A percentile compares a stretch with the other conserved stretches of the same genome.
Conservation (phyloP, 2,113 vertebrate species). For the Prolemur simus region DNA sequence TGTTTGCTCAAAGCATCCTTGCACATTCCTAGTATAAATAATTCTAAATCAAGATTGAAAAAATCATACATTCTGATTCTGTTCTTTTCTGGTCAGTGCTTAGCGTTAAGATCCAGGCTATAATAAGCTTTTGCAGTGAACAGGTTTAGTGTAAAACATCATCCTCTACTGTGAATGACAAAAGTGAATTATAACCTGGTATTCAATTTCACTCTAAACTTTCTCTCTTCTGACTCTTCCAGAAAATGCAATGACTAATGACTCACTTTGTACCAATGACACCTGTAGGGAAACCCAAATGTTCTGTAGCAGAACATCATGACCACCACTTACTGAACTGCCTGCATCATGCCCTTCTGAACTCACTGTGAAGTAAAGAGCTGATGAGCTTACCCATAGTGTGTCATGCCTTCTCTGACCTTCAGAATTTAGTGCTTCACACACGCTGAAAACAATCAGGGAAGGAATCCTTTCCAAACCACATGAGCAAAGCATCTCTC, state of each 20-base stretch:
- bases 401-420: constrained; percentile 67
- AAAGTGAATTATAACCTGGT: constrained; percentile 48
- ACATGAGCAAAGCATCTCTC: constrained; percentile 13
- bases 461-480: constrained; percentile 32
- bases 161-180: constrained; percentile 8
- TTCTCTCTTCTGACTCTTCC: constrained; percentile 66
- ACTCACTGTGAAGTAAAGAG: constrained; percentile 49
- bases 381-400: constrained; percentile 48
- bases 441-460: constrained; percentile 47
- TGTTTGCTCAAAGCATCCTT: neutral
- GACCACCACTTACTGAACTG: constrained; percentile 56
- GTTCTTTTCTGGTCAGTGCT: constrained; percentile 12
- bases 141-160: constrained; percentile 4
- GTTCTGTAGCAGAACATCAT: constrained; percentile 61
- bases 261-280: constrained; percentile 57
- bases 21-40: constrained; percentile 17
- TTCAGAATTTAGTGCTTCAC: constrained; percentile 57
- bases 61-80: neutral
- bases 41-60: neutral
- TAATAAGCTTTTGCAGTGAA: constrained; percentile 1
- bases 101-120: neutral
- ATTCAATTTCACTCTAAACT: constrained; percentile 66
- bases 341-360: constrained; percentile 59
- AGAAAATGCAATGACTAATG: constrained; percentile 74
- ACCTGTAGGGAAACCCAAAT: constrained; percentile 76